Conservation (phyloP, 2,888 invertebrate species). For the Fissipunctia ypsillon region DNA sequence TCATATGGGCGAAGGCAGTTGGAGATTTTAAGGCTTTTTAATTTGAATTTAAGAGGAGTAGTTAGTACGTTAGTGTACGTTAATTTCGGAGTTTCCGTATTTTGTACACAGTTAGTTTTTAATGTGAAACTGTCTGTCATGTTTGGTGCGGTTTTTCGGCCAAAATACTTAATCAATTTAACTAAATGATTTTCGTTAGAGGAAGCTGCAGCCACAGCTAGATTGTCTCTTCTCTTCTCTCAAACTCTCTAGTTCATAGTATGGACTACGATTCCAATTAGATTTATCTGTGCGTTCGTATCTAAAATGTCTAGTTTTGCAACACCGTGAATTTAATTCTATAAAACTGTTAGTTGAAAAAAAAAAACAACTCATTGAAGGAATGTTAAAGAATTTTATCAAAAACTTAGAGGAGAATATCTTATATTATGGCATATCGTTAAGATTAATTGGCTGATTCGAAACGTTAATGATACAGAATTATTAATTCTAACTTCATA, state of each 20-base stretch:
- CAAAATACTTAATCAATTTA: not conserved
- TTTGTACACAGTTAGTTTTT: not conserved
- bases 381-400: not conserved
- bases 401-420: slow-evolving; percentile 12
- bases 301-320: not conserved
- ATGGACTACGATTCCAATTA: not conserved
- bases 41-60: slow-evolving; percentile 53
- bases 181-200: not conserved
- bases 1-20: slow-evolving; percentile 47
- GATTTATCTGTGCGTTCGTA: not conserved
- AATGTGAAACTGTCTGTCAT: not conserved
- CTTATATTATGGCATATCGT: slow-evolving; percentile 2
- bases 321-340: not conserved
- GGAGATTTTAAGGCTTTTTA: slow-evolving; percentile 58
- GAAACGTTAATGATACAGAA: slow-evolving; percentile 8
- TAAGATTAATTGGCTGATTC: slow-evolving; percentile 24
- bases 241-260: too few relatives aligned
- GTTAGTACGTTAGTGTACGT: slow-evolving; percentile 5
- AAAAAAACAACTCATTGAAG: not conserved
- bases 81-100: not conserved
- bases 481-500: slow-evolving; percentile 32
- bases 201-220: not conserved
- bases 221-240: too few relatives aligned
- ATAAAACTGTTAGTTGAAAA: not conserved
- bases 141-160: not conserved